phyloP scores from a whole-genome alignment of 64 coral and sea anemone species.

The Pocillopora verrucosa region DNA sequence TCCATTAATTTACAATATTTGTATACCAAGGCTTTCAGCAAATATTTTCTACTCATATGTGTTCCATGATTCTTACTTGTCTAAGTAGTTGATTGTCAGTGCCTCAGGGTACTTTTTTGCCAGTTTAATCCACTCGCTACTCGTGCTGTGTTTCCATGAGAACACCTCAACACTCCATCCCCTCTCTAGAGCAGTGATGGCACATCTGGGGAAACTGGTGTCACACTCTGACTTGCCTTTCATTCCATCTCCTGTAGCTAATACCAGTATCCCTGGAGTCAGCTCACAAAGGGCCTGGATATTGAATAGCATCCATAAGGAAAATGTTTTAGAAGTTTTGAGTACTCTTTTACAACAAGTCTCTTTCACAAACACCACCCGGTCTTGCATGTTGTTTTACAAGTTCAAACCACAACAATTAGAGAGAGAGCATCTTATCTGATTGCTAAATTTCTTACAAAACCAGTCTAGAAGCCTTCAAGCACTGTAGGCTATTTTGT shows the following conservation, averaged over 20 bases:
- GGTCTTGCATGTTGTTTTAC: too few relatives aligned
- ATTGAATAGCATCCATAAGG: not conserved
- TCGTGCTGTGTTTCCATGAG: constrained; percentile 92
- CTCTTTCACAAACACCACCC: too few relatives aligned
- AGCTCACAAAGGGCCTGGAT: constrained; percentile 87
- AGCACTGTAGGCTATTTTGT: too few relatives aligned
- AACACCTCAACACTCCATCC: constrained; percentile 92
- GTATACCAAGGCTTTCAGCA: too few relatives aligned
- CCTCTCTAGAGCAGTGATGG: constrained; percentile 73
- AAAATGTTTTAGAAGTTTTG: too few relatives aligned
- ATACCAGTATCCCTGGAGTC: constrained; percentile 71
- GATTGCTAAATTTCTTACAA: too few relatives aligned
- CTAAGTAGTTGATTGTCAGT: constrained; percentile 82
- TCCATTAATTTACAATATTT: not conserved
- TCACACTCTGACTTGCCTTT: constrained; percentile 94
- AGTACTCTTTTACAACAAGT: too few relatives aligned
- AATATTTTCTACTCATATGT: too few relatives aligned
- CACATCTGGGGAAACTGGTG: constrained; percentile 94
- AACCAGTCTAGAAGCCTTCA: too few relatives aligned
- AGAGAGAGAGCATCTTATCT: too few relatives aligned
- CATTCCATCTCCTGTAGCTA: constrained; percentile 90
- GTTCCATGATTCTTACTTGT: constrained; percentile 62
- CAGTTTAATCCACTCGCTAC: constrained; percentile 89
- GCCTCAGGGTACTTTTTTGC: constrained; percentile 77
- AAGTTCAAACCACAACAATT: too few relatives aligned